Percentiles rank a stretch among this genome's conserved stretches.
Conservation (phyloP, 2,113 vertebrate genomes). For the Dicaeum eximium region DNA sequence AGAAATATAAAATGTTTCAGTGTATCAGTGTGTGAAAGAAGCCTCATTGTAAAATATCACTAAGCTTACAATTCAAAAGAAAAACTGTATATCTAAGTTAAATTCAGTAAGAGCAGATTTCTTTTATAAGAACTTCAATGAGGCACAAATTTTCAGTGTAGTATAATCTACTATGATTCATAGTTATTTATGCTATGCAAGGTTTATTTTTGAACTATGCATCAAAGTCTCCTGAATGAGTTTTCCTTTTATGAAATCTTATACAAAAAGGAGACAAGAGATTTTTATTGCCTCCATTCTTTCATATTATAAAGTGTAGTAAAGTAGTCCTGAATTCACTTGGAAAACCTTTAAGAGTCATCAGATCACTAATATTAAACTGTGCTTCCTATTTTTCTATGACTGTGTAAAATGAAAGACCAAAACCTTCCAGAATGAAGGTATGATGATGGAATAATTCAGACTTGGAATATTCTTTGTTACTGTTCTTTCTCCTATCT, state of each 20-base stretch:
- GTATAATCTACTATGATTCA: not conserved
- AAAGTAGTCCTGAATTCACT: not conserved
- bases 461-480: not conserved
- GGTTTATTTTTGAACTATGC: not conserved
- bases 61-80: constrained; percentile 17
- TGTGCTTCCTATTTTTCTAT: not conserved
- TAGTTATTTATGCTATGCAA: not conserved
- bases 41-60: not conserved
- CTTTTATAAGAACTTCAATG: not conserved
- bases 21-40: not conserved
- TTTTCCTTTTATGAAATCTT: not conserved
- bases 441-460: not conserved
- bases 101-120: not conserved
- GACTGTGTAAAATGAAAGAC: not conserved
- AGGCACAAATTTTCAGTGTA: not conserved
- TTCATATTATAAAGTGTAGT: not conserved
- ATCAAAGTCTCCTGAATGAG: not conserved
- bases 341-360: not conserved
- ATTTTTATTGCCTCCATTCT: not conserved
- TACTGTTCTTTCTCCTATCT: not conserved
- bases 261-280: not conserved
- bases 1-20: constrained; percentile 29
- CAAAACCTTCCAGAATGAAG: not conserved
- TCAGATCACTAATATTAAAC: not conserved
- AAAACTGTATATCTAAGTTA: not conserved